phyloP scores from a whole-genome alignment of 1,140 invertebrate species.

The Ostrea edulis region DNA sequence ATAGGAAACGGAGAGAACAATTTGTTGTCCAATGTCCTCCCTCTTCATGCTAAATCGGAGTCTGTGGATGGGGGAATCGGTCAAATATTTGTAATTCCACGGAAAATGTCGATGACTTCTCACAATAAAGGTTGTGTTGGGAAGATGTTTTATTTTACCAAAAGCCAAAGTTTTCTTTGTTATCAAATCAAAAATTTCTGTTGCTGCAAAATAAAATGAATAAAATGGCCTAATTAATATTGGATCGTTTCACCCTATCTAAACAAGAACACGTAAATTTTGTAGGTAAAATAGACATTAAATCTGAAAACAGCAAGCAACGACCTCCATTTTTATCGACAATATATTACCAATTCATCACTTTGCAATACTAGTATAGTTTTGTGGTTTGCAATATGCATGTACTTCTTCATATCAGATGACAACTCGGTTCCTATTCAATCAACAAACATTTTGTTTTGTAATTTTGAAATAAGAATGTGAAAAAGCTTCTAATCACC shows the following conservation, averaged over 20 bases:
- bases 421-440: no score
- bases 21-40: neutral
- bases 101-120: slow-evolving; percentile 8
- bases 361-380: no score
- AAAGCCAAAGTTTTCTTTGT: neutral
- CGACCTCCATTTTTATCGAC: no score
- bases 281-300: no score
- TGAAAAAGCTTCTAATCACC: neutral
- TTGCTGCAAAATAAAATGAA: neutral
- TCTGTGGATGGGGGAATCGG: neutral
- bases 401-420: no score
- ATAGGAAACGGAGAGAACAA: neutral
- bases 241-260: no score
- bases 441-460: no score
- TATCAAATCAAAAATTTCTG: slow-evolving; percentile 2
- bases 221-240: neutral
- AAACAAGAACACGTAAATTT: no score
- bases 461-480: neutral
- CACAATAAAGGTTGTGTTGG: neutral
- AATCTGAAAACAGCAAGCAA: no score
- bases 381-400: no score
- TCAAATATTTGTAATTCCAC: slow-evolving; percentile 6
- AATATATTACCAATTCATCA: no score
- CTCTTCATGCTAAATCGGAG: neutral
- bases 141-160: neutral